A percentile compares a stretch with the other conserved stretches of the same genome.
Conservation (phyloP, 2,797 vertebrate genomes). For the Arremon brunneinucha region DNA sequence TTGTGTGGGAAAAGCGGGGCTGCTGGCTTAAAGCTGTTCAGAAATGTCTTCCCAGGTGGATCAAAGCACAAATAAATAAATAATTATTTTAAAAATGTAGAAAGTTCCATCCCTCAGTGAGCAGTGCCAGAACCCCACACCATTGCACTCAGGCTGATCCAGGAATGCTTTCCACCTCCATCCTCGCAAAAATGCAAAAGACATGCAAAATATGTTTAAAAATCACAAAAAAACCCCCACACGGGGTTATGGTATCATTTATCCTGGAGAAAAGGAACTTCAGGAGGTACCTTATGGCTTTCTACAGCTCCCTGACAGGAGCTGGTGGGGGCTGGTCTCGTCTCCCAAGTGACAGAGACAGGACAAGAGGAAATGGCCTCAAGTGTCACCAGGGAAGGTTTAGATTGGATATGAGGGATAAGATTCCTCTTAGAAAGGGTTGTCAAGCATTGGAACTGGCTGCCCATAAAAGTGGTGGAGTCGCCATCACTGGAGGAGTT, state of each 20-base stretch:
- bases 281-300: fast-evolving
- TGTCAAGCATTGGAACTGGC: background rate
- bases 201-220: fast-evolving
- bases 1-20: background rate
- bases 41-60: background rate
- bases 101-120: background rate
- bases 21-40: background rate
- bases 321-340: fast-evolving
- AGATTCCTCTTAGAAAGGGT: background rate
- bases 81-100: too few relatives aligned
- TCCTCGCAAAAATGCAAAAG: fast-evolving
- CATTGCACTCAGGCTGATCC: fast-evolving
- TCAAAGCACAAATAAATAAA: background rate
- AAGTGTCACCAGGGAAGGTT: background rate
- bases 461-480: background rate
- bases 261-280: background rate
- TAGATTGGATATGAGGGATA: too few relatives aligned
- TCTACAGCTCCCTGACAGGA: background rate
- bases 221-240: too few relatives aligned
- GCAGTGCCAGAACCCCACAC: fast-evolving
- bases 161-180: fast-evolving
- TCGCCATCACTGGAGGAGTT: background rate
- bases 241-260: background rate
- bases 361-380: background rate
- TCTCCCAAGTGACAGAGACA: background rate